Percentiles rank a stretch among this genome's conserved stretches.
phyloP scores from a whole-genome alignment of 2,797 vertebrate species.

The Galaxias olidus region DNA sequence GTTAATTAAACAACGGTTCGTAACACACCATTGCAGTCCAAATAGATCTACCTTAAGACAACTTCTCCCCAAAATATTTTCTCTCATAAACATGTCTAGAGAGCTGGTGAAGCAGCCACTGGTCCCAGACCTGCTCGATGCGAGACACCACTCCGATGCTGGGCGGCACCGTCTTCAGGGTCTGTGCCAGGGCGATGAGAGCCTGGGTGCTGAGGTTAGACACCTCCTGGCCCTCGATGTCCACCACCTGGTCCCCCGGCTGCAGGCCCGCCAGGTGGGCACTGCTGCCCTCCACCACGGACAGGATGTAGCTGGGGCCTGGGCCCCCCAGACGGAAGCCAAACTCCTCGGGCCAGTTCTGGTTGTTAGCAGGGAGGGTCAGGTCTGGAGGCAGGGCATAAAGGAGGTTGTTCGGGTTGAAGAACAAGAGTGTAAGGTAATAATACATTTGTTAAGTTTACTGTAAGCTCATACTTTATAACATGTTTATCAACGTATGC shows the following conservation, averaged over 20 bases:
- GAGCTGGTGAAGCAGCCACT: not conserved
- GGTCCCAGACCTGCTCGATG: conserved; percentile 69
- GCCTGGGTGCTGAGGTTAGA: conserved; percentile 83
- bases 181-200: conserved; percentile 81
- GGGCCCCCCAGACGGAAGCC: conserved; percentile 89
- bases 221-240: conserved; percentile 92
- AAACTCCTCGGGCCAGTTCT: conserved; percentile 95
- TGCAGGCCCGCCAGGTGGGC: conserved; percentile 88
- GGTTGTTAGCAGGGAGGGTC: conserved; percentile 86
- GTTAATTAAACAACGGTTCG: too few relatives aligned
- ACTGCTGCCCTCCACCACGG: conserved; percentile 90
- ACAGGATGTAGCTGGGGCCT: conserved; percentile 92
- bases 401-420: too few relatives aligned
- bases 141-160: conserved; percentile 95
- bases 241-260: conserved; percentile 93
- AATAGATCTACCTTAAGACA: too few relatives aligned
- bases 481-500: too few relatives aligned
- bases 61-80: too few relatives aligned
- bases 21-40: too few relatives aligned
- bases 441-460: too few relatives aligned
- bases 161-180: conserved; percentile 87
- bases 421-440: too few relatives aligned
- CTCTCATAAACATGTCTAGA: too few relatives aligned
- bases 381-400: conserved; percentile 63
- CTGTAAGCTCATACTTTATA: too few relatives aligned